phyloP scores from a whole-genome alignment of 23 tunicate species.

The Trididemnum miniatum region DNA sequence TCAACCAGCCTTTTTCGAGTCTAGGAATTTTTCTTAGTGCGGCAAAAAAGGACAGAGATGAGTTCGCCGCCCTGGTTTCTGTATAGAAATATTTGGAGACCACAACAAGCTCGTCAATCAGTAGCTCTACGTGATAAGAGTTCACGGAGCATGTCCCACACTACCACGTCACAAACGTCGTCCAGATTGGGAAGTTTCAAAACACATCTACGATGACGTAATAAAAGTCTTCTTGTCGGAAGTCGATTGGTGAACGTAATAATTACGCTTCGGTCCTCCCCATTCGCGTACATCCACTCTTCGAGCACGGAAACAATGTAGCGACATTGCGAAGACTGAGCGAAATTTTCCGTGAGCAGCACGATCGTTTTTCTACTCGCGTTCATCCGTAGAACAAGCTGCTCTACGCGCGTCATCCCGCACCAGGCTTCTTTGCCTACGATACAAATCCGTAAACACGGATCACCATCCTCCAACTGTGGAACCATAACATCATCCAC shows the following conservation, averaged over 20 bases:
- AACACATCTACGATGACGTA: too few relatives aligned
- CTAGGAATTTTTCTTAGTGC: too few relatives aligned
- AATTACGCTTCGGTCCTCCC: not conserved
- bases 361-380: slow-evolving; percentile 9
- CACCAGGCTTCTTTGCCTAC: slow-evolving; percentile 1
- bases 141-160: too few relatives aligned
- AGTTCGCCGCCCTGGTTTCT: too few relatives aligned
- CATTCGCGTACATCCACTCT: not conserved
- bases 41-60: too few relatives aligned
- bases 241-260: not conserved
- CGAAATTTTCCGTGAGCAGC: not conserved
- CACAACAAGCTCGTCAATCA: too few relatives aligned
- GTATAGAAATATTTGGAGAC: too few relatives aligned
- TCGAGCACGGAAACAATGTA: slow-evolving; percentile 12
- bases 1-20: too few relatives aligned
- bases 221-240: not conserved
- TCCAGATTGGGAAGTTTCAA: too few relatives aligned
- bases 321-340: not conserved
- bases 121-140: too few relatives aligned
- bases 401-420: not conserved
- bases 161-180: too few relatives aligned
- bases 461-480: not conserved
- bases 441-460: not conserved
- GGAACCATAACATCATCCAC: not conserved
- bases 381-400: not conserved